Evolutionary conservation across 2,113 vertebrate species (phyloP).

Genomic region (Tenebrosternarchus preto): DNA sequence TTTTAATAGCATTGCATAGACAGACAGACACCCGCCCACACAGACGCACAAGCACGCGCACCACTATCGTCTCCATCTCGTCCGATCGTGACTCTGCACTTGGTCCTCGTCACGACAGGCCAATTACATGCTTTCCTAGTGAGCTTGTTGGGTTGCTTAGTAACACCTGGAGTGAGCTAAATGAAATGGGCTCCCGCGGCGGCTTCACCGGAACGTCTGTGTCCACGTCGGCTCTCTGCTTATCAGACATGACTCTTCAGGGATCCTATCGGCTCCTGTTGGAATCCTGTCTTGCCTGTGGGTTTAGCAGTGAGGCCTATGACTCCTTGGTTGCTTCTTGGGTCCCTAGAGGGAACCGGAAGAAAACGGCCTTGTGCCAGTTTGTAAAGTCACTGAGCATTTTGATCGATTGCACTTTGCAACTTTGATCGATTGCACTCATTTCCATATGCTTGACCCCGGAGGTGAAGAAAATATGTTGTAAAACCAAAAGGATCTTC

Average conservation of each 20-base stretch:
- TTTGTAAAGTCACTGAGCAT: neutral
- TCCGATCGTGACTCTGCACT: slow-evolving; percentile 64
- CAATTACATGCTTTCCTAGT: slow-evolving; percentile 69
- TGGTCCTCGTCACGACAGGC: slow-evolving; percentile 66
- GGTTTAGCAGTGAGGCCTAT: neutral
- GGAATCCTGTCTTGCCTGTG: neutral
- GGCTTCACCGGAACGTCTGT: slow-evolving; percentile 57
- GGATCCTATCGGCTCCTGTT: neutral
- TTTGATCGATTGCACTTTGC: neutral
- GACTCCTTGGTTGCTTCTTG: neutral
- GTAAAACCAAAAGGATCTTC: neutral
- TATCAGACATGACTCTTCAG: neutral
- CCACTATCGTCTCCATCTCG: slow-evolving; percentile 40
- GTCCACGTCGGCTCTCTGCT: slow-evolving; percentile 57
- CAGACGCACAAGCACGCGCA: slow-evolving; percentile 33
- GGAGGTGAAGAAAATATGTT: no score
- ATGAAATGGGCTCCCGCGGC: slow-evolving; percentile 62
- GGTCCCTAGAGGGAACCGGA: neutral
- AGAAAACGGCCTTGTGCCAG: neutral
- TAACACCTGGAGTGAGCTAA: slow-evolving; percentile 76
- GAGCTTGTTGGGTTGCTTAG: slow-evolving; percentile 77
- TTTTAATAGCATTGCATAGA: slow-evolving; percentile 44
- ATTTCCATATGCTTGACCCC: neutral
- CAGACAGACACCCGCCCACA: slow-evolving; percentile 35
- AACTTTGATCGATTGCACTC: no score